Percentiles rank a stretch among this genome's conserved stretches.
phyloP scores from a whole-genome alignment of 1,140 invertebrate genomes.

The Anagrus nilaparvatae region DNA sequence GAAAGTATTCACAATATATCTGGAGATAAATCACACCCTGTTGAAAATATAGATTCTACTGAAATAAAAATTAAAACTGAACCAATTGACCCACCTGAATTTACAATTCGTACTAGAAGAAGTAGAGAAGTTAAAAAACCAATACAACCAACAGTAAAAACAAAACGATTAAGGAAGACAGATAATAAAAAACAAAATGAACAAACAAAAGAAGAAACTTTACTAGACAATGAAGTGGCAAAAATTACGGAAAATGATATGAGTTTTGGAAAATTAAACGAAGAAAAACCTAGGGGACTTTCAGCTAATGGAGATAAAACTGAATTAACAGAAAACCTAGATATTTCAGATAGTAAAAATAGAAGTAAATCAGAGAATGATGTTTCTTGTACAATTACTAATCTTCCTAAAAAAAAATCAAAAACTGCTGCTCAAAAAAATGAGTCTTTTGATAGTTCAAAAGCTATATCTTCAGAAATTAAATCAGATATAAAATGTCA shows the following conservation, averaged over 20 bases:
- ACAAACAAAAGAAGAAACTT: slow-evolving; percentile 38
- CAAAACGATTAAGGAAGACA: slow-evolving; percentile 27
- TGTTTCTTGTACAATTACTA: slow-evolving; percentile 15
- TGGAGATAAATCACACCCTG: no score
- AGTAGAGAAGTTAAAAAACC: slow-evolving; percentile 32
- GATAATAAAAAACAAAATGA: slow-evolving; percentile 26
- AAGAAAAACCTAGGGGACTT: slow-evolving; percentile 24
- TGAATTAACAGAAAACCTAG: slow-evolving; percentile 7
- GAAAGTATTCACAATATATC: no score
- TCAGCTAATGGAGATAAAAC: slow-evolving; percentile 16
- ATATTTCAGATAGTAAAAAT: slow-evolving; percentile 9
- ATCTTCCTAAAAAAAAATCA: not conserved
- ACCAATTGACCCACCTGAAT: slow-evolving; percentile 16
- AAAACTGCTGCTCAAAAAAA: slow-evolving; percentile 3
- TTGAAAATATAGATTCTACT: no score
- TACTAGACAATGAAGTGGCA: slow-evolving; percentile 38
- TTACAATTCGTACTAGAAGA: slow-evolving; percentile 26
- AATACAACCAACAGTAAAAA: slow-evolving; percentile 17
- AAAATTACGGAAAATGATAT: slow-evolving; percentile 37
- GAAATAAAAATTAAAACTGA: slow-evolving; percentile 6
- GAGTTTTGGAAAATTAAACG: slow-evolving; percentile 15
- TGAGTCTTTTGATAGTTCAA: no score
- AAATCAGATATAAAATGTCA: slow-evolving; percentile 1
- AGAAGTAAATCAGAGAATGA: slow-evolving; percentile 40
- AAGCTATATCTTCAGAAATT: not conserved